These are phyloP conservation scores for Scomber scombrus DNA, from an alignment of 2,113 vertebrate species.

Conservation along the genomic window DNA sequence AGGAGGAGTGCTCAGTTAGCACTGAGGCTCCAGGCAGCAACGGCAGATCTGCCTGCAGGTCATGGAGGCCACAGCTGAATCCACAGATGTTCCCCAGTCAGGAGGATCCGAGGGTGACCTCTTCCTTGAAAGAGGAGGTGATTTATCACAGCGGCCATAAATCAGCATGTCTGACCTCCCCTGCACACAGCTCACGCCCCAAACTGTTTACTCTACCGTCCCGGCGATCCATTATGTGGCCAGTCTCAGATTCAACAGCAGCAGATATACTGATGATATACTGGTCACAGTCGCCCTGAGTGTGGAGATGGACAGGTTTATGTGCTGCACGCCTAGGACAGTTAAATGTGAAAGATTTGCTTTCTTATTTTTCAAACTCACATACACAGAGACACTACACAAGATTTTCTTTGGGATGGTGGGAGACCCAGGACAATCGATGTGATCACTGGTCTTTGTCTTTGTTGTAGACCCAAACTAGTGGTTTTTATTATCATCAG, in stretches of 20 bases:
- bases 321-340: too few relatives aligned
- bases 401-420: too few relatives aligned
- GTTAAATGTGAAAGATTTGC: neutral
- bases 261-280: constrained; percentile 55
- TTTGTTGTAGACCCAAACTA: neutral
- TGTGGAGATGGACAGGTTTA: neutral
- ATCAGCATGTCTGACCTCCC: constrained; percentile 79
- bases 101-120: constrained; percentile 73
- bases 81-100: constrained; percentile 78
- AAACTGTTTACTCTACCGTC: constrained; percentile 76
- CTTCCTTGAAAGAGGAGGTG: constrained; percentile 72
- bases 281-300: constrained; percentile 3
- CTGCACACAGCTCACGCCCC: constrained; percentile 69
- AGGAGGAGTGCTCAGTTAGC: constrained; percentile 35
- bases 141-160: constrained; percentile 81
- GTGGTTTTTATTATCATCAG: too few relatives aligned
- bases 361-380: neutral
- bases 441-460: too few relatives aligned
- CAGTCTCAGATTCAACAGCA: constrained; percentile 48
- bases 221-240: constrained; percentile 72
- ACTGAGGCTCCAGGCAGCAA: constrained; percentile 46
- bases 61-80: constrained; percentile 82
- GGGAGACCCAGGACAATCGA: too few relatives aligned
- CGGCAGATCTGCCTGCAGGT: constrained; percentile 61
- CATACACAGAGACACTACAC: neutral